Percentiles rank a stretch among this genome's conserved stretches.
These are phyloP conservation scores for Germaria angustata DNA, from an alignment of 2,888 invertebrate species.

Conservation along the genomic window DNA sequence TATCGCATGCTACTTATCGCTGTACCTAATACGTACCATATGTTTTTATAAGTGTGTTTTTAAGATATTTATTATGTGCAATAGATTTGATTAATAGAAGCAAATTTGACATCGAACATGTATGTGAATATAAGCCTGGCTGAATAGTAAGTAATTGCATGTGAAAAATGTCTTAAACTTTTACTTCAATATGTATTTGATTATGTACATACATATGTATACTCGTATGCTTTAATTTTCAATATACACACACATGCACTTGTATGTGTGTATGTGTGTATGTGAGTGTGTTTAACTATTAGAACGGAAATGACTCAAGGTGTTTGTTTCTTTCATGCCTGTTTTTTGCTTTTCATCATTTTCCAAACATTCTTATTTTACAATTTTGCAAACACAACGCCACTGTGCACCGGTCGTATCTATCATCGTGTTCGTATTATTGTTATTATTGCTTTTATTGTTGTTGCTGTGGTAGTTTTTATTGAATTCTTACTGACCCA, in stretches of 20 bases:
- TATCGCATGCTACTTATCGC: not conserved
- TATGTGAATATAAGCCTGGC: not conserved
- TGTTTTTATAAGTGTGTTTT: not conserved
- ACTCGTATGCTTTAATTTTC: not conserved
- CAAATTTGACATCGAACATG: not conserved
- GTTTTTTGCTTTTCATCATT: conserved; percentile 31
- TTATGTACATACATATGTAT: not conserved
- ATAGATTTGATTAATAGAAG: not conserved
- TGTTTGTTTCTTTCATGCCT: conserved; percentile 44
- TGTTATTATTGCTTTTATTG: not conserved
- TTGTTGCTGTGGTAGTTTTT: conserved; percentile 11
- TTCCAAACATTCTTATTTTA: not conserved
- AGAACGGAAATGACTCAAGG: conserved; percentile 57
- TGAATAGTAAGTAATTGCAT: not conserved
- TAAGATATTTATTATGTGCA: not conserved
- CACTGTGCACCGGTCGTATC: not conserved
- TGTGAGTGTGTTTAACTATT: not conserved
- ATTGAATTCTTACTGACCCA: conserved; percentile 60
- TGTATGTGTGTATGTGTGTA: not conserved
- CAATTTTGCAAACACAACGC: conserved; percentile 16
- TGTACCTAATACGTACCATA: not conserved
- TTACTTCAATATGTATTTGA: not conserved
- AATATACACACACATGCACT: not conserved
- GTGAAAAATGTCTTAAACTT: not conserved
- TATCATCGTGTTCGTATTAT: not conserved